Conservation (phyloP, 2,113 vertebrate genomes). For the Gasterosteus aculeatus region DNA sequence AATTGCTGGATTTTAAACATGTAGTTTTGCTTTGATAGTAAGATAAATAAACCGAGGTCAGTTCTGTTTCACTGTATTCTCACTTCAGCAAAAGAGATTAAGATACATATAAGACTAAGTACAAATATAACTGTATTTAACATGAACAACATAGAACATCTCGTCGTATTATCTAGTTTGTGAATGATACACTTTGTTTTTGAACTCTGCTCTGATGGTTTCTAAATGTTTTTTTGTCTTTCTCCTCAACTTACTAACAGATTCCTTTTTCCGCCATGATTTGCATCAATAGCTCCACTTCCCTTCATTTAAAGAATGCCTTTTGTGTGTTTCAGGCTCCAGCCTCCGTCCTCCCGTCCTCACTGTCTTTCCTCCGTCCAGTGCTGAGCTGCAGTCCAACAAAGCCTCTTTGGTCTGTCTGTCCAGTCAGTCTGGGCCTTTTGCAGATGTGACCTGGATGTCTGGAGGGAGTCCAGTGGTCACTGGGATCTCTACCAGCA, state of each 20-base stretch:
- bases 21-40: not conserved
- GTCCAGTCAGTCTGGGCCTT: slow-evolving; percentile 54
- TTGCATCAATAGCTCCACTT: not conserved
- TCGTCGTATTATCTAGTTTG: not conserved
- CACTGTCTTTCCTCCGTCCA: slow-evolving; percentile 73
- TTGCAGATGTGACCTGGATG: slow-evolving; percentile 70
- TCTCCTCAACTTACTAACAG: not conserved
- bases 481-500: slow-evolving; percentile 67
- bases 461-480: slow-evolving; percentile 47
- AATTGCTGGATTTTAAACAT: not conserved
- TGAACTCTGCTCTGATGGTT: not conserved
- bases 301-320: not conserved
- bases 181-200: not conserved
- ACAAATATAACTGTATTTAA: not conserved
- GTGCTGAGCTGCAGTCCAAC: slow-evolving; percentile 61
- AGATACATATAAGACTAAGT: not conserved
- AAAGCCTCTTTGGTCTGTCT: slow-evolving; percentile 74
- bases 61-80: not conserved
- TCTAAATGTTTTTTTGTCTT: not conserved
- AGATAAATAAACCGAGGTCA: not conserved
- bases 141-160: not conserved
- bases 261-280: not conserved
- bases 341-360: slow-evolving; percentile 59
- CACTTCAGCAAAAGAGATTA: not conserved
- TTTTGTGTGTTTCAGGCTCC: slow-evolving; percentile 13